Percentiles rank a stretch among this genome's conserved stretches.
These are phyloP conservation scores for Drosophila kambysellisi DNA, from an alignment of 2,888 invertebrate species.

Conservation along the genomic window DNA sequence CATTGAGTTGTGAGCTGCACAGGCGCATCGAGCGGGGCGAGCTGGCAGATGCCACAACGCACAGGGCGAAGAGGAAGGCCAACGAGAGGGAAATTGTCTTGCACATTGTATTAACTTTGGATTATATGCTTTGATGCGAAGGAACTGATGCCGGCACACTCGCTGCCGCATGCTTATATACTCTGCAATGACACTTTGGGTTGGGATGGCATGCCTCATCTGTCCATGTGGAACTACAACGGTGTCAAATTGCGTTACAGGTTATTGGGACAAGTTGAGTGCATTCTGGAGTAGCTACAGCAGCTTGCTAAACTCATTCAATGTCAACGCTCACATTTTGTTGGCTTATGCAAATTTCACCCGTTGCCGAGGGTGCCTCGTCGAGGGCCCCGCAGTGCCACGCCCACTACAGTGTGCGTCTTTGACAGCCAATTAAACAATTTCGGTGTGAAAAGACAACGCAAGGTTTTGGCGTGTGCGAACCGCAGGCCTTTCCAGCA, in stretches of 20 bases:
- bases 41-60: constrained; percentile 11
- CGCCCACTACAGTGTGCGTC: constrained; percentile 23
- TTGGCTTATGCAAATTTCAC: constrained; percentile 76
- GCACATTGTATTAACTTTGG: constrained; percentile 52
- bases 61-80: constrained; percentile 29
- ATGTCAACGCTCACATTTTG: constrained; percentile 69
- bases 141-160: constrained; percentile 49
- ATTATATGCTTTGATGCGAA: constrained; percentile 29
- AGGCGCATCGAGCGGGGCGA: constrained; percentile 8
- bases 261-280: constrained; percentile 71
- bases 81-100: constrained; percentile 49
- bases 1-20: constrained; percentile 56
- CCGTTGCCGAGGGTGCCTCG: neutral
- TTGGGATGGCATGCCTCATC: constrained; percentile 5
- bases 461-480: constrained; percentile 46
- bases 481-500: constrained; percentile 58
- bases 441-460: constrained; percentile 67
- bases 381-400: neutral
- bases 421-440: constrained; percentile 77
- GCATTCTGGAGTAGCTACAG: constrained; percentile 63
- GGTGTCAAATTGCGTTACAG: constrained; percentile 70
- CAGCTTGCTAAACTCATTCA: constrained; percentile 73
- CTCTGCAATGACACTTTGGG: constrained; percentile 7
- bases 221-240: constrained; percentile 30
- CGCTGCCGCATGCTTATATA: constrained; percentile 49